Percentiles rank a stretch among this genome's conserved stretches.
Evolutionary conservation across 2,888 invertebrate genomes (phyloP).

Genomic region (Perizoma affinitatum): DNA sequence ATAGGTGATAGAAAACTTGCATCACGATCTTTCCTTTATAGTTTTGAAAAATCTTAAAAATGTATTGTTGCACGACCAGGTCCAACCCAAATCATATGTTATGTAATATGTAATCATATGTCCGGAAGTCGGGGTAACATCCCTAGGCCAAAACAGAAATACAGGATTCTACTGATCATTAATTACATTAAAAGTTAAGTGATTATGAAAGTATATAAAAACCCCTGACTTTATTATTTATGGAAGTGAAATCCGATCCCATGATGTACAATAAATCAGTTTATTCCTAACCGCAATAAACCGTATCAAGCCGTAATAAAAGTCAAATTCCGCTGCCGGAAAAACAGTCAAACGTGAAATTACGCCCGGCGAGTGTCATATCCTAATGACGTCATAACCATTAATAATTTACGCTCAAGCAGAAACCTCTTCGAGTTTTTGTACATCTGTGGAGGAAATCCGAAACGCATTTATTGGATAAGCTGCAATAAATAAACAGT

Average conservation of each 20-base stretch:
- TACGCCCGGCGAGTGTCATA: slow-evolving; percentile 10
- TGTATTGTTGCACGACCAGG: too few relatives aligned
- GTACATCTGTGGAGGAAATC: slow-evolving; percentile 33
- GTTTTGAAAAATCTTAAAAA: too few relatives aligned
- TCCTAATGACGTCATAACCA: slow-evolving; percentile 28
- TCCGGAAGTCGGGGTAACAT: too few relatives aligned
- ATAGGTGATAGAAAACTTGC: too few relatives aligned
- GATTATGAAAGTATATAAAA: slow-evolving; percentile 5
- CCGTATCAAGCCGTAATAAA: slow-evolving; percentile 7
- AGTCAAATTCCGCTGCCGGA: slow-evolving; percentile 4
- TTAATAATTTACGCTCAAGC: slow-evolving; percentile 21
- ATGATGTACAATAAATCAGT: slow-evolving; percentile 2
- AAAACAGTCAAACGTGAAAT: slow-evolving; percentile 6
- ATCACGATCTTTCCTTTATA: too few relatives aligned
- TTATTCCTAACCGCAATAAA: not conserved
- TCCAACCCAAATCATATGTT: too few relatives aligned
- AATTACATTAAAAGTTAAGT: too few relatives aligned
- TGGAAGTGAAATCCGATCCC: slow-evolving; percentile 3
- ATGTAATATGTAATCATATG: too few relatives aligned
- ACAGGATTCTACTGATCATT: too few relatives aligned
- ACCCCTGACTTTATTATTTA: not conserved
- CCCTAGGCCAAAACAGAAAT: too few relatives aligned
- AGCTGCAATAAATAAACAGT: slow-evolving; percentile 6
- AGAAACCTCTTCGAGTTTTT: slow-evolving; percentile 3
- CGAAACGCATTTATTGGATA: slow-evolving; percentile 26